A percentile compares a stretch with the other conserved stretches of the same genome.
Conservation (phyloP, 2,113 vertebrate species). For the Piaya cayana region DNA sequence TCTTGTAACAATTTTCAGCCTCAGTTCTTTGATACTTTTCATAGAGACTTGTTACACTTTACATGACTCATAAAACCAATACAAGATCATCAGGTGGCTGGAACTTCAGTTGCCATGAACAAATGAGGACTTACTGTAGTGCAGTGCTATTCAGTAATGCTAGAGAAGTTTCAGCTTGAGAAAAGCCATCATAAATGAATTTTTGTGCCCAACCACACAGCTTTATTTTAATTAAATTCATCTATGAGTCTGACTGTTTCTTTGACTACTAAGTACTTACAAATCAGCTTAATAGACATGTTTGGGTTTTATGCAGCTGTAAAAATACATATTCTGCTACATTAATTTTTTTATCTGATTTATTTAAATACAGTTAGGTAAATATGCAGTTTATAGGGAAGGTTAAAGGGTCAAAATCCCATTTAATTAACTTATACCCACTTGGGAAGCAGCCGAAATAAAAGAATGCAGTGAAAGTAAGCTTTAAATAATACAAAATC, state of each 20-base stretch:
- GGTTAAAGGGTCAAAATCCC: constrained; percentile 69
- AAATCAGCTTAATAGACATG: constrained; percentile 72
- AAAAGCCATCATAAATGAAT: constrained; percentile 13
- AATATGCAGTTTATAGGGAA: constrained; percentile 52
- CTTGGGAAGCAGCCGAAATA: constrained; percentile 60
- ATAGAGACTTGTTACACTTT: background rate
- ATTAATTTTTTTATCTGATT: constrained; percentile 70
- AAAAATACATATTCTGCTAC: constrained; percentile 56
- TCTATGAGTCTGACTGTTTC: constrained; percentile 51
- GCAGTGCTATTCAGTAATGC: background rate
- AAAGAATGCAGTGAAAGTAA: constrained; percentile 69
- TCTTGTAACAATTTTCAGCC: background rate
- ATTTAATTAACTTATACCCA: constrained; percentile 68
- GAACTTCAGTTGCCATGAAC: background rate
- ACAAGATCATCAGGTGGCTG: background rate
- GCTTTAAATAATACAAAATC: constrained; percentile 65
- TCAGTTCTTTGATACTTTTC: background rate
- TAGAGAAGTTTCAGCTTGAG: constrained; percentile 17
- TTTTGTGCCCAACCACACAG: constrained; percentile 47
- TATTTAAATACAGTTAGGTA: constrained; percentile 77
- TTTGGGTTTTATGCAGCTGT: constrained; percentile 56
- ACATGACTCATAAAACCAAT: background rate
- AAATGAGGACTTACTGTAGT: background rate
- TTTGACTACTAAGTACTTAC: constrained; percentile 65
- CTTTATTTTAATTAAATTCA: constrained; percentile 76